Evolutionary conservation across 2,888 invertebrate species (phyloP).

Genomic region (Branchinecta sandiegonensis): DNA sequence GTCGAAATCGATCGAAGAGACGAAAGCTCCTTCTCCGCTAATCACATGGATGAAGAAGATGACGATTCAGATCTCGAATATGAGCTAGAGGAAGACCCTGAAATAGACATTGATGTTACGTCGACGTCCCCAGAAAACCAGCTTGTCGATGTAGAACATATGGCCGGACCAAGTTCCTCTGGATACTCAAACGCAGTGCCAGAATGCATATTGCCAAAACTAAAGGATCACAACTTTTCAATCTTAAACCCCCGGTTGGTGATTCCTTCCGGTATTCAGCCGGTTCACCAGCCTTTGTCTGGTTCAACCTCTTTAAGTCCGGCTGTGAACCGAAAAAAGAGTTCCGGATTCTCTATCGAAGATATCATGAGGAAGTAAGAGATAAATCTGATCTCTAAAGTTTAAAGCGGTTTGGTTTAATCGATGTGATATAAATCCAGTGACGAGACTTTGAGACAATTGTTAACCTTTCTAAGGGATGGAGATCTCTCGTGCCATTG

Average conservation of each 20-base stretch:
- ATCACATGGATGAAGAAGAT: not conserved
- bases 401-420: no score
- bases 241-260: not conserved
- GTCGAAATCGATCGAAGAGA: not conserved
- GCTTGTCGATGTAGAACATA: not conserved
- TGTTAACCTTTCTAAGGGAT: no score
- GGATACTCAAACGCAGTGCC: not conserved
- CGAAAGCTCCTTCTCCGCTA: not conserved
- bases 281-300: conserved; percentile 41
- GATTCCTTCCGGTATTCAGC: conserved; percentile 28
- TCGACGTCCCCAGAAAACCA: conserved; percentile 2
- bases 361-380: conserved; percentile 68
- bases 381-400: not conserved
- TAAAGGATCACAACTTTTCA: not conserved
- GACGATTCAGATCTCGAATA: not conserved
- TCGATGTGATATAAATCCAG: no score
- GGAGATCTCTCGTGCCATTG: no score
- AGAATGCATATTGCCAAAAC: not conserved
- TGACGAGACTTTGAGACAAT: no score
- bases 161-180: not conserved
- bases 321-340: conserved; percentile 33
- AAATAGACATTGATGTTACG: conserved; percentile 14
- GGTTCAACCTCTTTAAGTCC: conserved; percentile 42
- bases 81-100: conserved; percentile 7
- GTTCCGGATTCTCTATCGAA: conserved; percentile 65